Percentiles rank a stretch among this genome's conserved stretches.
Evolutionary conservation across 64 coral and sea anemone genomes (phyloP).

Genomic region (Acropora yongei): DNA sequence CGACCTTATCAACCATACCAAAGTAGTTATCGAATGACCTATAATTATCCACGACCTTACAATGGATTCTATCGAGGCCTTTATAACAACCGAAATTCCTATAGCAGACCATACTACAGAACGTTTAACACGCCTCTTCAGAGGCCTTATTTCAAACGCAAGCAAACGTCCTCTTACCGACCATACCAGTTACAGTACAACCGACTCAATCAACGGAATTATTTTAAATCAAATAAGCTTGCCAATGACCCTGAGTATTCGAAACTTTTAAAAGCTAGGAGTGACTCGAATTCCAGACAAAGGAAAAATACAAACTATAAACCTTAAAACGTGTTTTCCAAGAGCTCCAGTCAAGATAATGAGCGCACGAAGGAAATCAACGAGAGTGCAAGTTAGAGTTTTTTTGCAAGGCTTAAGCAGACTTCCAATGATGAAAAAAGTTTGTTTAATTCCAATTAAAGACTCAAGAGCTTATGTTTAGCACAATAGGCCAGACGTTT

Average conservation of each 20-base stretch:
- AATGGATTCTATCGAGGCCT: background rate
- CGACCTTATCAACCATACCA: background rate
- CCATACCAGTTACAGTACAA: background rate
- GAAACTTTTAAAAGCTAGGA: background rate
- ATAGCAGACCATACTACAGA: background rate
- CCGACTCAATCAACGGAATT: background rate
- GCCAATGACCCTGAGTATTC: background rate
- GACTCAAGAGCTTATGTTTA: background rate
- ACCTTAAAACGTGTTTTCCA: background rate
- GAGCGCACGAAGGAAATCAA: background rate
- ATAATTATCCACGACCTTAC: background rate
- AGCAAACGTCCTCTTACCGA: background rate
- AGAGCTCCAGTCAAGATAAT: background rate
- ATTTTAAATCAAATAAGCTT: background rate
- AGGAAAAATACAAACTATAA: background rate
- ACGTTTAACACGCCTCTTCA: background rate
- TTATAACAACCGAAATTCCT: background rate
- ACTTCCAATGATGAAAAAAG: background rate
- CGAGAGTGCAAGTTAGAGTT: background rate
- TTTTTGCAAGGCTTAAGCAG: background rate
- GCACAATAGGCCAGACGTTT: background rate
- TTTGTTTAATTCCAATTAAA: background rate
- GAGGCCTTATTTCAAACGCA: background rate
- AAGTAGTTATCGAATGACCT: background rate
- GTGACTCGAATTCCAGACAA: background rate